Evolutionary conservation across 2,888 invertebrate genomes (phyloP).

Genomic region (Sturmia bella): DNA sequence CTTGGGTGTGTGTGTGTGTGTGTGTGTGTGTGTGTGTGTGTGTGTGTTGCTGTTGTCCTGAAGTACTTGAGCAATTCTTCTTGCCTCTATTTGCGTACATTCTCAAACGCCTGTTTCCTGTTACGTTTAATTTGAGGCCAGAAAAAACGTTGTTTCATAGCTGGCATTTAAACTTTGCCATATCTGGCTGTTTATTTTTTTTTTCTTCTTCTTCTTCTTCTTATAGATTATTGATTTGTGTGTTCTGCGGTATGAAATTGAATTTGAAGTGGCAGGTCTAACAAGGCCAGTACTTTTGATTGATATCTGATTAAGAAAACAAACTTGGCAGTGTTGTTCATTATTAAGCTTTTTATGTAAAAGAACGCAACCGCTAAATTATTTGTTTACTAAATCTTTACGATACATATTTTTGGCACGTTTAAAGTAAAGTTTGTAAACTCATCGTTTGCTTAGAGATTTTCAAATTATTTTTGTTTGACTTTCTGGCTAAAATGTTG

Average conservation of each 20-base stretch:
- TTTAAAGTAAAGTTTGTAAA: slow-evolving; percentile 9
- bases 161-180: slow-evolving; percentile 31
- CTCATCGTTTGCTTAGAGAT: slow-evolving; percentile 57
- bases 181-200: slow-evolving; percentile 33
- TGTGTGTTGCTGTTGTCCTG: slow-evolving; percentile 34
- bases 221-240: slow-evolving; percentile 46
- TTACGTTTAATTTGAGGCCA: slow-evolving; percentile 2
- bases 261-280: slow-evolving; percentile 39
- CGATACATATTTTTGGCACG: no score
- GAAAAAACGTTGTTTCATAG: neutral
- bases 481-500: slow-evolving; percentile 18
- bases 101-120: slow-evolving; percentile 50
- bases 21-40: no score
- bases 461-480: slow-evolving; percentile 39
- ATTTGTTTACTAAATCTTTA: no score
- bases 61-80: slow-evolving; percentile 40
- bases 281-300: slow-evolving; percentile 51
- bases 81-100: slow-evolving; percentile 45
- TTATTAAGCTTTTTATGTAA: neutral
- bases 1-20: no score
- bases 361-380: no score
- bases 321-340: slow-evolving; percentile 38
- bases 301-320: slow-evolving; percentile 61
- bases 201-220: no score
- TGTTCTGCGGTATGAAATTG: slow-evolving; percentile 32